Conservation (phyloP, 1,140 invertebrate species). For the Physella acuta region DNA sequence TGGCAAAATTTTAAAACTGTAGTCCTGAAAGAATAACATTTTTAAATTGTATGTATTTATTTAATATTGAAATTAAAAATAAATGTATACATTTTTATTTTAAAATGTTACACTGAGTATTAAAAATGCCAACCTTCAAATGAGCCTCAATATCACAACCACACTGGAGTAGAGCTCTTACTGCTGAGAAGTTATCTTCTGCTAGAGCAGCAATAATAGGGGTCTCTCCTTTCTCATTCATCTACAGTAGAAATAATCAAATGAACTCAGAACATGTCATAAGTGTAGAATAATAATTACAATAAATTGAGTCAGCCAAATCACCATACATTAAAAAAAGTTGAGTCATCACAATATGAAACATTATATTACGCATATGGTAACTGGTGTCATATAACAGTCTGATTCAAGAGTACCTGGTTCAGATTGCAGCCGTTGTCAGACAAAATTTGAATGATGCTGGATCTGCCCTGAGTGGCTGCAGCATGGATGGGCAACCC, state of each 20-base stretch:
- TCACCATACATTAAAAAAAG: too few species aligned
- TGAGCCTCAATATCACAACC: slow-evolving; percentile 51
- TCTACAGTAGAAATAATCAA: too few species aligned
- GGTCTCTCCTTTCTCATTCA: slow-evolving; percentile 48
- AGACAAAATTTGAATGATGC: slow-evolving; percentile 43
- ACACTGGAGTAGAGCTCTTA: slow-evolving; percentile 43
- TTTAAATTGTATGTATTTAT: background rate
- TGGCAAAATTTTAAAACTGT: background rate
- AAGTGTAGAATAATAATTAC: too few species aligned
- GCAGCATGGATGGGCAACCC: slow-evolving; percentile 51
- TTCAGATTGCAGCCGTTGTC: slow-evolving; percentile 52
- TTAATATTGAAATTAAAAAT: too few species aligned
- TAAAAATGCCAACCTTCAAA: slow-evolving; percentile 30
- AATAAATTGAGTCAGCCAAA: too few species aligned
- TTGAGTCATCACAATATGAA: too few species aligned
- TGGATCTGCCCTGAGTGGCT: slow-evolving; percentile 37
- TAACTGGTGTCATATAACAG: too few species aligned
- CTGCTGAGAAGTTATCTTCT: slow-evolving; percentile 42
- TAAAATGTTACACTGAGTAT: too few species aligned
- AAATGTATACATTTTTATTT: too few species aligned
- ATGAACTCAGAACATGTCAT: too few species aligned
- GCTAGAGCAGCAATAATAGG: slow-evolving; percentile 48
- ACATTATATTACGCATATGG: too few species aligned
- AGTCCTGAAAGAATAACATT: background rate
- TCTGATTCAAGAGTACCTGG: slow-evolving; percentile 51